Conservation (phyloP, 2,797 vertebrate species). For the Lindbergichthys nudifrons region DNA sequence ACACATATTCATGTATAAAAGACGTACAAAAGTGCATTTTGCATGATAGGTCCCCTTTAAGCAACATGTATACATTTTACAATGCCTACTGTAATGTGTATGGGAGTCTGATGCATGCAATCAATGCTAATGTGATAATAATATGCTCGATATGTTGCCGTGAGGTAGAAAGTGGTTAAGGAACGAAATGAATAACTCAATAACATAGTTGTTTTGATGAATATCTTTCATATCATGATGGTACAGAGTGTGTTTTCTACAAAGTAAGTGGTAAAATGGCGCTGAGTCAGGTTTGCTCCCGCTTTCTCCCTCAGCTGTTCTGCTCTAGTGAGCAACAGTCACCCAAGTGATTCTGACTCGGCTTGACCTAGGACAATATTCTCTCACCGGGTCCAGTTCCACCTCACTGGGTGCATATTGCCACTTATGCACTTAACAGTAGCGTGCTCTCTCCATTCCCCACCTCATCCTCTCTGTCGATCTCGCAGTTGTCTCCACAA, state of each 20-base stretch:
- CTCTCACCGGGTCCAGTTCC: conserved; percentile 83
- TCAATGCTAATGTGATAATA: neutral
- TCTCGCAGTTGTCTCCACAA: conserved; percentile 61
- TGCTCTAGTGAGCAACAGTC: conserved; percentile 78
- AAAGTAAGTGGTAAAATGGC: conserved; percentile 44
- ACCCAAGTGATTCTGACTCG: conserved; percentile 76
- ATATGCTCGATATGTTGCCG: neutral
- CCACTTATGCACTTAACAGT: conserved; percentile 83
- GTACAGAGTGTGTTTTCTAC: conserved; percentile 10
- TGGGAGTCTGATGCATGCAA: neutral
- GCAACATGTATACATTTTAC: neutral
- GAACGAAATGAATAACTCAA: neutral
- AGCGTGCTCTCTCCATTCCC: conserved; percentile 67
- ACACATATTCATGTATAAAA: too few relatives aligned
- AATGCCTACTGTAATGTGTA: neutral
- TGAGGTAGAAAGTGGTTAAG: neutral
- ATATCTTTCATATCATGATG: conserved; percentile 5
- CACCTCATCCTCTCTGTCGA: conserved; percentile 51
- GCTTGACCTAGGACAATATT: conserved; percentile 78
- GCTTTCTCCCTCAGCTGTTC: conserved; percentile 68
- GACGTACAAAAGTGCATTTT: too few relatives aligned
- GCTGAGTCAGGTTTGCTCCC: conserved; percentile 68
- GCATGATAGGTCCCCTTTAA: too few relatives aligned
- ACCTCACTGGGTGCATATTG: conserved; percentile 79
- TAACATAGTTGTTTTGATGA: neutral